phyloP scores from a whole-genome alignment of 2,113 vertebrate species.

The Plecotus auritus region DNA sequence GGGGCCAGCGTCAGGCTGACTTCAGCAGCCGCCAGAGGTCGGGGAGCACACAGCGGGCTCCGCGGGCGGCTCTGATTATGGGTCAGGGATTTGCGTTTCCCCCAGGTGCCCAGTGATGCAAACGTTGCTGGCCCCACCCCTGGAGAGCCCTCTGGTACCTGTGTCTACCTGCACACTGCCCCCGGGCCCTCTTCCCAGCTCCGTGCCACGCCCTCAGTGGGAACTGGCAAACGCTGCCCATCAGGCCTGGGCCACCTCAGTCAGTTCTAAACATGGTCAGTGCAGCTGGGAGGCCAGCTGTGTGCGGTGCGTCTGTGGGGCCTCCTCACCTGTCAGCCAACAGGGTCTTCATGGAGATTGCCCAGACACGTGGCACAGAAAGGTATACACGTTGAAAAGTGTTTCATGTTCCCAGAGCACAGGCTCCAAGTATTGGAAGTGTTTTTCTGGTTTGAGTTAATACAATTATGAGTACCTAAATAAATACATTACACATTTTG shows the following conservation, averaged over 20 bases:
- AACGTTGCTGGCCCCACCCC: neutral
- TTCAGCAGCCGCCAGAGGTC: neutral
- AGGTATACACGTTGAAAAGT: neutral
- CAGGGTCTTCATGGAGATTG: neutral
- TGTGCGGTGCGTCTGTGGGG: neutral
- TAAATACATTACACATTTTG: neutral
- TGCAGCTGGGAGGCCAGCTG: neutral
- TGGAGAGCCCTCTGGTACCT: neutral
- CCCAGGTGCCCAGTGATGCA: neutral
- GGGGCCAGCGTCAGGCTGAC: neutral
- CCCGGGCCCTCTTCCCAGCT: neutral
- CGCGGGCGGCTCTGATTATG: neutral
- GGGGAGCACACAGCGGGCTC: neutral
- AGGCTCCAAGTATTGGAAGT: neutral
- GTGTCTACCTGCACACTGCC: neutral
- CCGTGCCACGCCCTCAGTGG: neutral
- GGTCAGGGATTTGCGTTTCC: neutral
- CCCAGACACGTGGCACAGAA: neutral
- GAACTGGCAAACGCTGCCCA: neutral
- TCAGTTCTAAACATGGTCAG: neutral
- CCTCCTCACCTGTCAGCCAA: fast-evolving
- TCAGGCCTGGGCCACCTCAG: neutral
- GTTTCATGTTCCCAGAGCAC: neutral
- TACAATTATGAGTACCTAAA: neutral
- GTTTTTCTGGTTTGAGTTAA: neutral